Conservation (phyloP, 2,888 invertebrate species). For the Linnaemya tessellans region DNA sequence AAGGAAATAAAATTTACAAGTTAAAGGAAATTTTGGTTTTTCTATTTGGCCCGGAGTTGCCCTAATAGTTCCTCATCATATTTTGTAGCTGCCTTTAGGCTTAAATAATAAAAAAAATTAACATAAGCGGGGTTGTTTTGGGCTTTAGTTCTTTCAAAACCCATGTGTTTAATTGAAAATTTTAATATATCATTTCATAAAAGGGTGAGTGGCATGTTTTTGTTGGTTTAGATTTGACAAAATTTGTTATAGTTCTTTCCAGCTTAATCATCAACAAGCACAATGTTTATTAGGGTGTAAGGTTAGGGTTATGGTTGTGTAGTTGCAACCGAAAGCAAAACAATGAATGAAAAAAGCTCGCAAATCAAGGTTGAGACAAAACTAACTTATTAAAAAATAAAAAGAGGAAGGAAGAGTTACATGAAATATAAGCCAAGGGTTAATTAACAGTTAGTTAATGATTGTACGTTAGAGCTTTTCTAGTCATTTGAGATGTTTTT, state of each 20-base stretch:
- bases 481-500: too few species aligned
- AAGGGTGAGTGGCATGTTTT: slow-evolving; percentile 54
- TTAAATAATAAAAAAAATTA: background rate
- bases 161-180: slow-evolving; percentile 60
- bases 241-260: slow-evolving; percentile 32
- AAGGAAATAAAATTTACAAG: background rate
- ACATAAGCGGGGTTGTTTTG: slow-evolving; percentile 51
- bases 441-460: too few species aligned
- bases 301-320: slow-evolving; percentile 53
- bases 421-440: too few species aligned
- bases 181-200: slow-evolving; percentile 16
- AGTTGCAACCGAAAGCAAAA: background rate
- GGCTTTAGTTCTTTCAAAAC: slow-evolving; percentile 8
- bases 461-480: too few species aligned
- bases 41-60: background rate
- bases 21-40: background rate
- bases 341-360: background rate
- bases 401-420: too few species aligned
- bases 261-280: slow-evolving; percentile 33
- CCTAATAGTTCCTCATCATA: background rate
- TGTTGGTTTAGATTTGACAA: slow-evolving; percentile 19
- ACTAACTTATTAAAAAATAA: background rate
- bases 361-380: background rate
- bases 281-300: slow-evolving; percentile 32
- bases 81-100: background rate